Conservation (phyloP, 2,113 vertebrate genomes). For the Platanista minor region DNA sequence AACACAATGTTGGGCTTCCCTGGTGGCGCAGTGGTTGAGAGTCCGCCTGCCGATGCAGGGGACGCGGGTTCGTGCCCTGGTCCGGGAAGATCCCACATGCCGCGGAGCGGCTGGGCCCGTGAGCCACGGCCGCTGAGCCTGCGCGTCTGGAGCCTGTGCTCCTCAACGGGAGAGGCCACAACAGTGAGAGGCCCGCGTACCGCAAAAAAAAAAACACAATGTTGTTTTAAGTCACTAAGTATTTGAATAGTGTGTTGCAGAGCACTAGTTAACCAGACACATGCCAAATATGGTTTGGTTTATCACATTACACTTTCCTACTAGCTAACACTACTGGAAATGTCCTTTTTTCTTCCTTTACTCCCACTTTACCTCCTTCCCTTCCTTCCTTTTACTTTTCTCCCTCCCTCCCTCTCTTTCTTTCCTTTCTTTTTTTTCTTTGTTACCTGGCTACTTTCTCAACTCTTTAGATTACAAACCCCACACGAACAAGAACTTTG, state of each 20-base stretch:
- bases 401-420: not conserved
- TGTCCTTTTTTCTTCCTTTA: not conserved
- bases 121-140: too few species aligned
- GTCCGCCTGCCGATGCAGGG: too few species aligned
- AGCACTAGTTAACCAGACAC: not conserved
- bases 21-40: too few species aligned
- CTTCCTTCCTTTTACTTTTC: too few species aligned
- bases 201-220: not conserved
- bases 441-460: not conserved
- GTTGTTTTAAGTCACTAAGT: not conserved
- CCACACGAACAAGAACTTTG: not conserved
- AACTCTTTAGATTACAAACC: not conserved
- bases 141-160: too few species aligned
- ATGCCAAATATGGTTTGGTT: not conserved
- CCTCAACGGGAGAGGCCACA: too few species aligned
- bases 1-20: not conserved
- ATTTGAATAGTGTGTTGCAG: not conserved
- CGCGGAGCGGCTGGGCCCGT: too few species aligned
- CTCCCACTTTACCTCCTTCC: not conserved
- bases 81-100: too few species aligned
- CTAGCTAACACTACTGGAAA: not conserved
- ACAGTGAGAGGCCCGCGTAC: too few species aligned
- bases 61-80: rapidly evolving
- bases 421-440: not conserved
- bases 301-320: not conserved